phyloP scores from a whole-genome alignment of 2,113 vertebrate genomes.

The Centropus unirufus region DNA sequence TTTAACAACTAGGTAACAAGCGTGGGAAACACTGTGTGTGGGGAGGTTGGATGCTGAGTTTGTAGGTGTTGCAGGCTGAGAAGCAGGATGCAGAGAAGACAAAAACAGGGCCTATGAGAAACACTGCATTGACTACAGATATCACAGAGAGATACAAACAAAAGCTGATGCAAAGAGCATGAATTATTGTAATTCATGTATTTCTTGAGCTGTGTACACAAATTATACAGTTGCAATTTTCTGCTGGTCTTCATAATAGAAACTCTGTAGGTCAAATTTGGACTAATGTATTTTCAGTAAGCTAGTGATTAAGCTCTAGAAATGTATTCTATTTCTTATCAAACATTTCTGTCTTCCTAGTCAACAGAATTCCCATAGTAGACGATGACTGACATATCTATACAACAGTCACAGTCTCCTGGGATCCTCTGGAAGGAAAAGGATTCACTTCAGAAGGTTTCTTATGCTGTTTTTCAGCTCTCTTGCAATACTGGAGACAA shows the following conservation, averaged over 20 bases:
- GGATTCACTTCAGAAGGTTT: background rate
- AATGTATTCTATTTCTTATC: background rate
- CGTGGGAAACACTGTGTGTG: background rate
- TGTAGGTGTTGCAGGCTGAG: constrained; percentile 61
- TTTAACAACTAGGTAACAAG: constrained; percentile 55
- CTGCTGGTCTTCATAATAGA: constrained; percentile 28
- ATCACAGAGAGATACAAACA: constrained; percentile 1
- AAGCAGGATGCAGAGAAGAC: constrained; percentile 48
- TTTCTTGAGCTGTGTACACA: background rate
- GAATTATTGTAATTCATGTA: background rate
- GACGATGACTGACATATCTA: background rate
- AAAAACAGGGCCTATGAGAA: constrained; percentile 35
- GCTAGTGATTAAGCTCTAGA: background rate
- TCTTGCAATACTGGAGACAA: background rate
- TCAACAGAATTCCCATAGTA: constrained; percentile 5
- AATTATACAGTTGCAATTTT: constrained; percentile 29
- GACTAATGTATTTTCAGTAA: background rate
- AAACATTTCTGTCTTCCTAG: background rate
- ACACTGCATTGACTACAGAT: background rate
- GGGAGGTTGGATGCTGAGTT: constrained; percentile 42
- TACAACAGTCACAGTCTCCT: background rate
- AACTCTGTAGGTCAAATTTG: constrained; percentile 19
- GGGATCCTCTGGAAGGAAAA: background rate
- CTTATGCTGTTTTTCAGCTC: background rate
- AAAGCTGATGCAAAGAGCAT: background rate